These are phyloP conservation scores for Xiphophorus hellerii DNA, from an alignment of 2,113 vertebrate species.

Conservation along the genomic window DNA sequence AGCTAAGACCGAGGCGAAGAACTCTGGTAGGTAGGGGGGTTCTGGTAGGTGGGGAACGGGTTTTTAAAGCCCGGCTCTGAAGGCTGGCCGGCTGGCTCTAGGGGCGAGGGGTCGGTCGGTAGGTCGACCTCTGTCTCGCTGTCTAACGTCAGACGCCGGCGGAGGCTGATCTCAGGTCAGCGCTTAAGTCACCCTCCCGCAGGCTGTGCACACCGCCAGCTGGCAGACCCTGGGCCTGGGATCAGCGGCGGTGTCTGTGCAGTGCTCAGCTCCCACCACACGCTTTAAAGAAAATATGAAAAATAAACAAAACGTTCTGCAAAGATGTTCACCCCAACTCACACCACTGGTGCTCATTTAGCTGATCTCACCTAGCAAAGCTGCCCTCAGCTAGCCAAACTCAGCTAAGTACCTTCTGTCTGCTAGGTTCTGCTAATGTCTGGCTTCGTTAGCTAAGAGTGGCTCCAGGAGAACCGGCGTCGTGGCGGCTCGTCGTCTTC, in stretches of 20 bases:
- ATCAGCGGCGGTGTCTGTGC: conserved; percentile 77
- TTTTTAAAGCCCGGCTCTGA: conserved; percentile 72
- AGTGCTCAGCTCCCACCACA: conserved; percentile 82
- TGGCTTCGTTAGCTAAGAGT: too few relatives aligned
- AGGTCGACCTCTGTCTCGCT: conserved; percentile 80
- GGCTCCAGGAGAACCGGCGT: too few relatives aligned
- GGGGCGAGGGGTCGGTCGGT: conserved; percentile 68
- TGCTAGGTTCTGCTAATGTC: not conserved
- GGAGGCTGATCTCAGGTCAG: conserved; percentile 84
- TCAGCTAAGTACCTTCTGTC: conserved; percentile 47
- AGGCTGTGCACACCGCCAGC: conserved; percentile 78
- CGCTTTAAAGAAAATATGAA: conserved; percentile 85
- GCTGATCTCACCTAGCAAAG: conserved; percentile 56
- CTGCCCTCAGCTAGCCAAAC: conserved; percentile 62
- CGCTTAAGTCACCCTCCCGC: conserved; percentile 79
- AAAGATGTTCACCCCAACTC: conserved; percentile 70
- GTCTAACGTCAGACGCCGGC: conserved; percentile 79
- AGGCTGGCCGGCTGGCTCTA: conserved; percentile 69
- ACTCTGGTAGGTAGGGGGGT: conserved; percentile 79
- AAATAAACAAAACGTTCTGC: conserved; percentile 82
- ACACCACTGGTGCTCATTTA: conserved; percentile 63
- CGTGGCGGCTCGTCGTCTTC: conserved; percentile 16
- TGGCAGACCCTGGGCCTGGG: conserved; percentile 79
- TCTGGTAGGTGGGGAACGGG: conserved; percentile 74
- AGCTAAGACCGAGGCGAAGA: conserved; percentile 82